Conservation (phyloP, 2,113 vertebrate species). For the Megaptera novaeangliae region DNA sequence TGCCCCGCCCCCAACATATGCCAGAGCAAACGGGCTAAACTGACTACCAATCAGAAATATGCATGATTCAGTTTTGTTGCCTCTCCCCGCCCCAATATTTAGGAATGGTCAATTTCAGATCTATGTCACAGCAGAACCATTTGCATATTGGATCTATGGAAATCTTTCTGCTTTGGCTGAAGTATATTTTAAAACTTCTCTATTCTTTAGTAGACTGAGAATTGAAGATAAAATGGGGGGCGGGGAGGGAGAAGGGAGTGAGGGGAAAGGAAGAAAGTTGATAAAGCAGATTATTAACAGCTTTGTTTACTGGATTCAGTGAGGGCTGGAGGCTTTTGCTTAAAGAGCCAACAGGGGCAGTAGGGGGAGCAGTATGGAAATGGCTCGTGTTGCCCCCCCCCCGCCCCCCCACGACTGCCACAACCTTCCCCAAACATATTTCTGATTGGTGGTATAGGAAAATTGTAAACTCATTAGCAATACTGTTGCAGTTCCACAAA, state of each 20-base stretch:
- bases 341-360: not conserved
- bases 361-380: not conserved
- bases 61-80: conserved; percentile 1
- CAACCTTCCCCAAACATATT: not conserved
- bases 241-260: not conserved
- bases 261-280: not conserved
- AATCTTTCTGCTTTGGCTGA: conserved; percentile 47
- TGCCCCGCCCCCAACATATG: not conserved
- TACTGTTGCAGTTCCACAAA: conserved; percentile 36
- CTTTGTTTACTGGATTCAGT: conserved; percentile 28
- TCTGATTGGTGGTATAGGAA: conserved; percentile 10
- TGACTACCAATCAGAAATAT: conserved; percentile 68
- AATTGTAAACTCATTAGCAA: conserved; percentile 54
- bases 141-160: conserved; percentile 13
- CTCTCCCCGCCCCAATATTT: not conserved
- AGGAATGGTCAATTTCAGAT: not conserved
- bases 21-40: conserved; percentile 33
- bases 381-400: not conserved
- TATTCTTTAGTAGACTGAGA: conserved; percentile 13
- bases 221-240: not conserved
- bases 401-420: not conserved
- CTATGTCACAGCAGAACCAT: not conserved
- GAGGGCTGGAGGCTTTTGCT: conserved; percentile 17
- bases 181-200: conserved; percentile 42
- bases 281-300: conserved; percentile 19